Percentiles rank a stretch among this genome's conserved stretches.
These are phyloP conservation scores for Rhea americana DNA, from an alignment of 2,113 vertebrate species.

Conservation along the genomic window DNA sequence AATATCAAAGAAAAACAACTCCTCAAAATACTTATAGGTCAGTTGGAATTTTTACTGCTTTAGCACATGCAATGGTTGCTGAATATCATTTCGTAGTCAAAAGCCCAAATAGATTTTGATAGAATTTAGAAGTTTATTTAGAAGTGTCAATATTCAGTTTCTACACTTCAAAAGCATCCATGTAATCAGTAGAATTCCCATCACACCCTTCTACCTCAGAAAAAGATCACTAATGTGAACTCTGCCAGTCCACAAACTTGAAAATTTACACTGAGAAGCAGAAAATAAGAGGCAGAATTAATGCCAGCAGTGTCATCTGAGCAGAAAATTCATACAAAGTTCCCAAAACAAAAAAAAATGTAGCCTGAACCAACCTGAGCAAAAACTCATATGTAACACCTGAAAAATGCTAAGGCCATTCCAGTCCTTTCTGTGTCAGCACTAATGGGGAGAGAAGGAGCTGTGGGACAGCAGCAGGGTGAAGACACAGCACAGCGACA, in stretches of 20 bases:
- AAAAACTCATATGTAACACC: not conserved
- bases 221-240: not conserved
- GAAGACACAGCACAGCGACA: not conserved
- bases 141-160: not conserved
- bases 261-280: not conserved
- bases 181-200: not conserved
- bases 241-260: not conserved
- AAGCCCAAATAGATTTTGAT: not conserved
- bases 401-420: not conserved
- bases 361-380: not conserved
- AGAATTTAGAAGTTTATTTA: not conserved
- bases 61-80: rapidly evolving
- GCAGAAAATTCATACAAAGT: not conserved
- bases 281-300: not conserved
- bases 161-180: not conserved
- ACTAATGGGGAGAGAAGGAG: not conserved
- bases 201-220: not conserved
- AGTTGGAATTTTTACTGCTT: not conserved
- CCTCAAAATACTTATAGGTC: not conserved
- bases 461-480: not conserved
- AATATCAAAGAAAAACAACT: not conserved
- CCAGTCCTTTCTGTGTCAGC: not conserved
- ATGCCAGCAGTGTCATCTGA: not conserved
- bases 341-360: not conserved
- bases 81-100: not conserved